Evolutionary conservation across 2,888 invertebrate genomes (phyloP).

Genomic region (Linnaemya vulpina): DNA sequence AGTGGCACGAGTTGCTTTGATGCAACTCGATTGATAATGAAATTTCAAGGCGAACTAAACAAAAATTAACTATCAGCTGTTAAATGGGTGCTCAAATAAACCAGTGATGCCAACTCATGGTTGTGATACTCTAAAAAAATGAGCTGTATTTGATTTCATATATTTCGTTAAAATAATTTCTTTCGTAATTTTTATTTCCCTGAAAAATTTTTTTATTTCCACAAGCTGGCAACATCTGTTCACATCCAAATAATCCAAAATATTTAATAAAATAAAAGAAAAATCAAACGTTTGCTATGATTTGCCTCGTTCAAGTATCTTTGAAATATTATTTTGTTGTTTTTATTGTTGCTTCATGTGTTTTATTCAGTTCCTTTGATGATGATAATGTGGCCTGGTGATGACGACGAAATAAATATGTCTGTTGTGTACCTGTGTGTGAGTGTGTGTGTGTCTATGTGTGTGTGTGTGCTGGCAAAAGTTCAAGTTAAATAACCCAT

Average conservation of each 20-base stretch:
- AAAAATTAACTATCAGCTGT: no score
- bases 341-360: slow-evolving; percentile 21
- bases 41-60: no score
- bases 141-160: no score
- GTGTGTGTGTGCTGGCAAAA: slow-evolving; percentile 16
- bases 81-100: no score
- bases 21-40: no score
- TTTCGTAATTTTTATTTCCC: no score
- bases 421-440: no score
- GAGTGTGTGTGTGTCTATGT: neutral
- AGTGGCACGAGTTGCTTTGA: no score
- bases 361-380: slow-evolving; percentile 47
- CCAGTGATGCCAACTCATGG: no score
- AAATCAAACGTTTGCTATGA: slow-evolving; percentile 15
- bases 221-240: neutral
- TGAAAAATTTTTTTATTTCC: neutral
- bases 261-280: neutral
- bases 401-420: slow-evolving; percentile 74
- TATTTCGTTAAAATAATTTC: no score
- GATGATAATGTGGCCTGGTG: slow-evolving; percentile 61
- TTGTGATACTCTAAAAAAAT: no score
- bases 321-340: slow-evolving; percentile 14
- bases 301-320: slow-evolving; percentile 19
- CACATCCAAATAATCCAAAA: neutral
- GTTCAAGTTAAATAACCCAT: slow-evolving; percentile 57